Evolutionary conservation across 2,797 vertebrate species (phyloP), one percentile per base, ranked within the genome.

Genomic region (Mastacembelus armatus): DNA sequence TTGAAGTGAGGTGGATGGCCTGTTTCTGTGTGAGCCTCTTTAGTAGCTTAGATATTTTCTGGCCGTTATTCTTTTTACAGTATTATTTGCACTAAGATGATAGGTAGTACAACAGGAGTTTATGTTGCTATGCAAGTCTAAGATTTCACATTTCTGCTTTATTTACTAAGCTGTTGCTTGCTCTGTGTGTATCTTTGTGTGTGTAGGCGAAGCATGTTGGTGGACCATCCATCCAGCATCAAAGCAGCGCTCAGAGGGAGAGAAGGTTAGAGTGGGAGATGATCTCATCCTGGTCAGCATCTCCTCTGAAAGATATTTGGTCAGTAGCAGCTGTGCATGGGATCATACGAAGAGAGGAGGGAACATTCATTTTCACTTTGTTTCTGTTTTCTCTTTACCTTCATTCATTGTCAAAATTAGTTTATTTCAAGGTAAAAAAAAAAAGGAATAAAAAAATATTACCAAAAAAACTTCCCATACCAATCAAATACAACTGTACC

Each of bases 141-240:
- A 56, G 39, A n/a, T n/a, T n/a, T 66, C 38, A 67, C 7, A 30
- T 22, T 29, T 29, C 30, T 40, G 16, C n/a, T 49, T 32, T 35
- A 24, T 66, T 43, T 43, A 39, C 48, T 61, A 29, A 47, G 15
- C 27, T 67, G 5, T 16, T 33, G 7, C 21, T 51, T 45, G 5
- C 10, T 21, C 6, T 30, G n/a, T 50, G 26, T 49, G 1, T 65
- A 15, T 68, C 35, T 67, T 18, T 77, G 57, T 81, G 43, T 72
- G 38, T 79, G 22, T 61, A 97, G 96, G 97, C 3, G 97, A 98
- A 74, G 96, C 97, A 1, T 98, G 97, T 77, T 98, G 97, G 97
- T 98, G 97, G 97, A 98, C 96, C 35, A 98, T 98, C 70, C 97
- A 98, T 80, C 97, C 97, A 15, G 97, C 97, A 51, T 98, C 97